A percentile compares a stretch with the other conserved stretches of the same genome.
These are phyloP conservation scores for Sylvicola cinctus DNA, from an alignment of 2,888 invertebrate genomes.

Conservation along the genomic window DNA sequence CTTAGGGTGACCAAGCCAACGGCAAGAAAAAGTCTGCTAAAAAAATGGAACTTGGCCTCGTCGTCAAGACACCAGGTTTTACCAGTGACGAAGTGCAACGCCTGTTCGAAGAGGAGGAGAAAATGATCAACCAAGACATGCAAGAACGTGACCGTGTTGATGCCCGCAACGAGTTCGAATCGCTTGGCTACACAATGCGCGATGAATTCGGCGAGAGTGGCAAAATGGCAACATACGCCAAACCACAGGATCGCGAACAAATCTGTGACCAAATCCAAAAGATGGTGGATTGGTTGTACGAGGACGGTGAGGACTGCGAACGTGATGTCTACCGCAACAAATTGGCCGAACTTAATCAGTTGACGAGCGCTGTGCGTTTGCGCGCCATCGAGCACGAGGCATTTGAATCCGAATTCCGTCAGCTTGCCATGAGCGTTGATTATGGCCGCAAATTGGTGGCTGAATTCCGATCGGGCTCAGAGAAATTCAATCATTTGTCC, in stretches of 20 bases:
- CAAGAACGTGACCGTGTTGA: conserved; percentile 90
- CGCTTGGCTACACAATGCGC: conserved; percentile 93
- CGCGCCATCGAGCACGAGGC: conserved; percentile 64
- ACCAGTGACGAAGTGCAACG: conserved; percentile 47
- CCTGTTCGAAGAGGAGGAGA: conserved; percentile 65
- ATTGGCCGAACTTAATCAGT: conserved; percentile 38
- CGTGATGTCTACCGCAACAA: conserved; percentile 45
- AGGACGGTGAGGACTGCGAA: conserved; percentile 82
- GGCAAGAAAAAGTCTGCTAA: conserved; percentile 61
- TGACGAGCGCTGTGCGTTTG: conserved; percentile 78
- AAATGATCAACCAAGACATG: conserved; percentile 68
- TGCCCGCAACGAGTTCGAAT: conserved; percentile 91
- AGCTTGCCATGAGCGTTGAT: conserved; percentile 55
- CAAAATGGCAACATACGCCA: conserved; percentile 52
- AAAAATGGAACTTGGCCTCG: conserved; percentile 67
- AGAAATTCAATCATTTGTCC: conserved; percentile 58
- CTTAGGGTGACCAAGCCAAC: conserved; percentile 33
- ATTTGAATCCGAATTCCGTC: conserved; percentile 60
- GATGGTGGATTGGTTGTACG: conserved; percentile 94
- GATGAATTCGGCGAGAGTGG: conserved; percentile 66
- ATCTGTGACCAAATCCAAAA: conserved; percentile 51
- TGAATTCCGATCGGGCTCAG: conserved; percentile 44
- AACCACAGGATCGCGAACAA: conserved; percentile 41
- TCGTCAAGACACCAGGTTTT: conserved; percentile 50
- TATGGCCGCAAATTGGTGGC: conserved; percentile 62